Evolutionary conservation across 2,888 invertebrate species (phyloP), one percentile per base, ranked within the genome.

Genomic region (Crioceris asparagi): DNA sequence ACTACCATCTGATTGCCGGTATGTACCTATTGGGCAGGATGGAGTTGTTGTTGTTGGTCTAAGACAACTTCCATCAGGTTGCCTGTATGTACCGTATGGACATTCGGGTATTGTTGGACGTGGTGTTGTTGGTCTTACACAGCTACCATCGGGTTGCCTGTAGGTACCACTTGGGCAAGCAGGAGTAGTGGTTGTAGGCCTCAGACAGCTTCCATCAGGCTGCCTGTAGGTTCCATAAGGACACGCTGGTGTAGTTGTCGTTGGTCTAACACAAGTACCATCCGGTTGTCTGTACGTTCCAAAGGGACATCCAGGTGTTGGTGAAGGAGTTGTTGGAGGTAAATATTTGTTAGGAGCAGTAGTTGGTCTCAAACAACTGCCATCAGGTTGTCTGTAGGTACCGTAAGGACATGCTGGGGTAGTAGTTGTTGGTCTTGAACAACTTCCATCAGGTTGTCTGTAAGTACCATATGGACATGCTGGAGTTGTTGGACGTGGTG

Each of bases 401-500:
- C 43, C 40, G 2, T 16, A 31, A 10, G 43, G 40, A 39, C 43
- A 44, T 15, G 31, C 12, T 18, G 39, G 40, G n/a, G 19, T 17
- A 17, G 41, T 39, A 4, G 38, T 39, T 8, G 38, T 34, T 29
- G 41, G 44, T 8, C 33, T 25, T 29, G 32, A 25, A 21, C 43
- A 49, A 16, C 18, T 39, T 18, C 41, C 44, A 29, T 32, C 32
- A 18, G 45, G 37, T 25, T 36, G 26, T 25, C 18, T 30, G 18
- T 35, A 32, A 12, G 43, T 45, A 17, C 45, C 49, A 8, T 35
- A 36, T 11, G 46, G 48, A 36, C 52, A 53, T 2, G 38, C 29
- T 33, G 41, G 40, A 7, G 40, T 31, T 29, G 38, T 35, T 15
- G 36, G 40, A 14, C 14, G 39, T 29, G 30, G 40, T 29, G 29